Evolutionary conservation across 2,797 vertebrate species (phyloP).

Genomic region (Spinus pinus): DNA sequence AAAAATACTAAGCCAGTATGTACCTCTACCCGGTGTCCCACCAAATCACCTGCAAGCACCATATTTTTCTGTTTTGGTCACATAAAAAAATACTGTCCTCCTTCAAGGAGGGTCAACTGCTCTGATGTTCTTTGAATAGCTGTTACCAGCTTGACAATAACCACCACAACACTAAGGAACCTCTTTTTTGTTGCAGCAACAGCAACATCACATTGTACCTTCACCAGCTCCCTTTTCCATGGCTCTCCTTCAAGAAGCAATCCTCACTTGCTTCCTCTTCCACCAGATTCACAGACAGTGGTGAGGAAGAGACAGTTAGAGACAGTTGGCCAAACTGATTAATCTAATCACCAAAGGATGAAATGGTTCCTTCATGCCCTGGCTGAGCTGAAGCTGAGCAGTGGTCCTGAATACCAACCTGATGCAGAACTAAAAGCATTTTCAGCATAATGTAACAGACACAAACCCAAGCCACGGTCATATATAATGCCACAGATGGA

Average conservation of each 20-base stretch:
- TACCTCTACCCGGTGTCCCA: background rate
- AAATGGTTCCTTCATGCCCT: background rate
- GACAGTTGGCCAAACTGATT: background rate
- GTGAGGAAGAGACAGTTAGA: background rate
- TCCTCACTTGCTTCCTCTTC: background rate
- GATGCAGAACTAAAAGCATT: background rate
- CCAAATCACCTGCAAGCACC: background rate
- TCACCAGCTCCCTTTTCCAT: background rate
- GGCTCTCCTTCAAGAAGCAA: background rate
- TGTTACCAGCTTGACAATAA: background rate
- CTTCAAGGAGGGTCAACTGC: background rate
- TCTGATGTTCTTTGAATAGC: background rate
- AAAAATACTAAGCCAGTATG: background rate
- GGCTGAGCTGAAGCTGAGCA: background rate
- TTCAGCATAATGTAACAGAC: background rate
- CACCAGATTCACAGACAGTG: background rate
- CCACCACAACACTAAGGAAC: background rate
- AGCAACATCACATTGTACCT: background rate
- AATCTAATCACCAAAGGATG: background rate
- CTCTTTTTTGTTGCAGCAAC: background rate
- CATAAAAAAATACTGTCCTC: background rate
- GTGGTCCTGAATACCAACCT: background rate
- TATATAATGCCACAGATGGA: background rate
- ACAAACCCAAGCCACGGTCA: background rate
- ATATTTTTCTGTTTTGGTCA: background rate